Evolutionary conservation across 2,888 invertebrate species (phyloP).

Genomic region (Dicyrtoma fusca): DNA sequence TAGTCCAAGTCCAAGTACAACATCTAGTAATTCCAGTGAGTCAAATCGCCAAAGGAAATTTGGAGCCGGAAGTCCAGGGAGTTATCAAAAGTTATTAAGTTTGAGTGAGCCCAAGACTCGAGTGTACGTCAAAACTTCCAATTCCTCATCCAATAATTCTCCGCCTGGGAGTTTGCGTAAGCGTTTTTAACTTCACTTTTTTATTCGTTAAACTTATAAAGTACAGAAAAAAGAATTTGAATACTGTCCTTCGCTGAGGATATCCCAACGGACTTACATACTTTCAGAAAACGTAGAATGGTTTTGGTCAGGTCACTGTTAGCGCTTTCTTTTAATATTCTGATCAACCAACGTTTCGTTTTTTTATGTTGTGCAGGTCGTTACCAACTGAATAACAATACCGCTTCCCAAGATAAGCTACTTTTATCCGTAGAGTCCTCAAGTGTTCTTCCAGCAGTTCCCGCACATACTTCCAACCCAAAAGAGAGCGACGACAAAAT

Average conservation of each 20-base stretch:
- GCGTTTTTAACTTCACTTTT: constrained; percentile 14
- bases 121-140: constrained; percentile 32
- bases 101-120: constrained; percentile 83
- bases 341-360: too few species aligned
- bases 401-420: constrained; percentile 24
- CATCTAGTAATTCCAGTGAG: constrained; percentile 47
- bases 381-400: constrained; percentile 33
- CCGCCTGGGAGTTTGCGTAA: constrained; percentile 45
- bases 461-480: constrained; percentile 12
- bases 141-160: constrained; percentile 27
- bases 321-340: too few species aligned
- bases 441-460: constrained; percentile 32
- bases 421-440: constrained; percentile 37
- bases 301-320: too few species aligned
- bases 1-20: constrained; percentile 41
- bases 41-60: constrained; percentile 44
- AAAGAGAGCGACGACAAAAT: constrained; percentile 25
- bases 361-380: too few species aligned
- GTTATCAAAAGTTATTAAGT: constrained; percentile 91
- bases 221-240: too few species aligned
- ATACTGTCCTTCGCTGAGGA: too few species aligned
- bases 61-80: constrained; percentile 94
- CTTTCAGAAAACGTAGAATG: too few species aligned
- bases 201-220: background rate
- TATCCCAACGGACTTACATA: too few species aligned